Conservation (phyloP, 2,113 vertebrate species). For the Macheiramphus alcinus region DNA sequence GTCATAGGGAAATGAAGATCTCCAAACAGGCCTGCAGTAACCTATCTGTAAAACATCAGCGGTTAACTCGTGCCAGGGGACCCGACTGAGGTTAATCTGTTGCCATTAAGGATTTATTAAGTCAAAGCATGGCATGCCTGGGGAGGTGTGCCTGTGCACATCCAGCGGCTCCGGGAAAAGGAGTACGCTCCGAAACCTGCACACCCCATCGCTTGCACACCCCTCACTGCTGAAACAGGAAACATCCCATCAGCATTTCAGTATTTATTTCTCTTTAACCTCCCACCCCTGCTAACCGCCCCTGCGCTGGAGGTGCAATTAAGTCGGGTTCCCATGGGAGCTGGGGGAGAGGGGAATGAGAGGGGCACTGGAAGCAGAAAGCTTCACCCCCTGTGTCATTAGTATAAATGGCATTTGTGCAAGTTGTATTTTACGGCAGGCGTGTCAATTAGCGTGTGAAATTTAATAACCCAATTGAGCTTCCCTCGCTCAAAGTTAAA, state of each 20-base stretch:
- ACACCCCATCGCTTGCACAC: neutral
- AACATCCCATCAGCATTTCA: conserved; percentile 8
- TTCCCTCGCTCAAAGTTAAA: conserved; percentile 50
- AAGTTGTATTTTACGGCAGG: conserved; percentile 59
- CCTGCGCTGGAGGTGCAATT: conserved; percentile 19
- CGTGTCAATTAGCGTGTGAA: conserved; percentile 70
- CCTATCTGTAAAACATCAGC: neutral
- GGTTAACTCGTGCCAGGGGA: neutral
- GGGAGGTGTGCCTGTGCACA: neutral
- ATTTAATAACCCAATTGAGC: conserved; percentile 69
- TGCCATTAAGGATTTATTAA: conserved; percentile 17
- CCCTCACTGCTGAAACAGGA: neutral
- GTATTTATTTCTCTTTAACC: conserved; percentile 57
- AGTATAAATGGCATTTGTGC: conserved; percentile 68
- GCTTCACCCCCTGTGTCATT: conserved; percentile 40
- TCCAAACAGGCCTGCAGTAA: neutral
- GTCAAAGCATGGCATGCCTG: neutral
- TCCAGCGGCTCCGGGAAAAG: neutral
- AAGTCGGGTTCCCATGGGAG: neutral
- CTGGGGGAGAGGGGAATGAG: neutral
- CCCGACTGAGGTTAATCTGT: neutral
- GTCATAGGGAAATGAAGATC: neutral
- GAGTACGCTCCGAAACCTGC: neutral
- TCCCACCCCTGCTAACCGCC: conserved; percentile 17
- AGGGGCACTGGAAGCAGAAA: conserved; percentile 22